phyloP scores from a whole-genome alignment of 2,888 invertebrate species.

The Patella caerulea region DNA sequence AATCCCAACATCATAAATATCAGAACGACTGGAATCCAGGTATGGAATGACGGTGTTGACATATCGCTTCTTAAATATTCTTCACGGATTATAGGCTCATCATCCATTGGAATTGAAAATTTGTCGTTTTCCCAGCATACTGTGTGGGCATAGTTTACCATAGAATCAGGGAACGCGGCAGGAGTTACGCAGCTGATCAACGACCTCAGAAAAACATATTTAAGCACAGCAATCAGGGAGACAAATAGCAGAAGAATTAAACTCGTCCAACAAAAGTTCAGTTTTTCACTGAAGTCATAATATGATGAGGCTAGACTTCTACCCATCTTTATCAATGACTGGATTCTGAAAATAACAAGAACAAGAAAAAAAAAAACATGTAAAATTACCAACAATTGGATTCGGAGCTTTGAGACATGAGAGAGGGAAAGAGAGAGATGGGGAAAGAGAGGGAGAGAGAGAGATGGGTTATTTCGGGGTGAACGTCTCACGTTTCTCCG shows the following conservation, averaged over 20 bases:
- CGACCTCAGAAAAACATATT: not conserved
- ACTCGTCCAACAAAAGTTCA: not conserved
- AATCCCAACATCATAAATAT: not conserved
- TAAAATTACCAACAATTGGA: too few species aligned
- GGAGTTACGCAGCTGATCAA: not conserved
- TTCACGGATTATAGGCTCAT: not conserved
- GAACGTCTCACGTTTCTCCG: too few species aligned
- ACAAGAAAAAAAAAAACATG: too few species aligned
- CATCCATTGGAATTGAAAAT: not conserved
- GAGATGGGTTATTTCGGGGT: too few species aligned
- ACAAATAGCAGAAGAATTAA: not conserved
- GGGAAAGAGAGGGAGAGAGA: too few species aligned
- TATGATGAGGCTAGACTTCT: not conserved
- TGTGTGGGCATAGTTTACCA: not conserved
- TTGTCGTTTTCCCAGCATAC: not conserved
- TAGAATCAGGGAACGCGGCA: not conserved
- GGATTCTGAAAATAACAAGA: too few species aligned
- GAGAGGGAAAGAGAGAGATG: too few species aligned
- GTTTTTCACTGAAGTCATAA: not conserved
- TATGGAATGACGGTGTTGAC: not conserved
- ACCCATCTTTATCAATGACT: too few species aligned
- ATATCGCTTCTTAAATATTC: not conserved
- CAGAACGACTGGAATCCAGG: not conserved
- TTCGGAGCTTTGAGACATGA: too few species aligned
- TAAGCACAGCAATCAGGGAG: not conserved